A percentile compares a stretch with the other conserved stretches of the same genome.
Conservation (phyloP, 2,113 vertebrate species). For the Xenus cinereus region DNA sequence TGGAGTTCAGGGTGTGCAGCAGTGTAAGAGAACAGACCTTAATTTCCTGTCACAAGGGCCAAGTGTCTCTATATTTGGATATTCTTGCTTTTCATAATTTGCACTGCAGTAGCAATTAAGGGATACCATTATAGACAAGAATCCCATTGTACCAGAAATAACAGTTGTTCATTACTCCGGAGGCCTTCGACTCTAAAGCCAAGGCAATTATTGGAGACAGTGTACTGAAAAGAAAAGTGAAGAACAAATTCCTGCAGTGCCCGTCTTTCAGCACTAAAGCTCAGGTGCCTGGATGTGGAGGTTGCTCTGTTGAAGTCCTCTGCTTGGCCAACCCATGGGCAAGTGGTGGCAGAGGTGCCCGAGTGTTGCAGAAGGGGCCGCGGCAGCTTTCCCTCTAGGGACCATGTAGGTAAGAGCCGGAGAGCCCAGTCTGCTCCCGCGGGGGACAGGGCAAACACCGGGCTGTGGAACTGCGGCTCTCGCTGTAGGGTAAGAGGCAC, state of each 20-base stretch:
- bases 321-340: neutral
- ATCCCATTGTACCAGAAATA: constrained; percentile 44
- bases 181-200: constrained; percentile 10
- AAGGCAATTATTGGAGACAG: neutral
- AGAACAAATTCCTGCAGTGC: neutral
- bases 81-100: constrained; percentile 17
- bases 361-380: neutral
- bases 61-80: constrained; percentile 11
- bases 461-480: accelerated
- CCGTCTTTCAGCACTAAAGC: neutral
- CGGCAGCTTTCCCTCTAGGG: neutral
- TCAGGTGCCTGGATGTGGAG: neutral
- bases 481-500: accelerated
- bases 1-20: neutral
- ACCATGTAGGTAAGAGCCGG: accelerated
- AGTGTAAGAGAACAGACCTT: constrained; percentile 13
- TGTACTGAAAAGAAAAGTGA: neutral
- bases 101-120: constrained; percentile 21
- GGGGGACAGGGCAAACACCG: accelerated
- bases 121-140: neutral
- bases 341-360: neutral
- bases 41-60: constrained; percentile 37
- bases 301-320: neutral
- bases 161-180: constrained; percentile 30
- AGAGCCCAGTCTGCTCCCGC: neutral